A percentile compares a stretch with the other conserved stretches of the same genome.
phyloP scores from a whole-genome alignment of 2,888 invertebrate species.

The Tromatobia lineatoria region DNA sequence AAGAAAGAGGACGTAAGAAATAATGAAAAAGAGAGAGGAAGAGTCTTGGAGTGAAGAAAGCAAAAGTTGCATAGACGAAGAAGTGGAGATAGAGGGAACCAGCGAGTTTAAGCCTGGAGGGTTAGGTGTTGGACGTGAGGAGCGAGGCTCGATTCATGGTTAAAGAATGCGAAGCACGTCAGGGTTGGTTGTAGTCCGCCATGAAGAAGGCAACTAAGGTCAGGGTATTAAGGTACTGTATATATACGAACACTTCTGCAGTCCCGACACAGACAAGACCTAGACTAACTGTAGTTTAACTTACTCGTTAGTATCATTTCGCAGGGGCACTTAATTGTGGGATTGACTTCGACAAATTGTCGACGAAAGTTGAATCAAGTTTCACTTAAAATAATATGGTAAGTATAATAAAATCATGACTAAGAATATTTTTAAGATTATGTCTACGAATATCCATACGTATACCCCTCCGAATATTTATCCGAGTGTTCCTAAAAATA shows the following conservation, averaged over 20 bases:
- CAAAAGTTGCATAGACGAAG: slow-evolving; percentile 24
- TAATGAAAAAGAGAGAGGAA: slow-evolving; percentile 8
- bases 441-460: too few species aligned
- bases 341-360: too few species aligned
- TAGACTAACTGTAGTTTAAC: not conserved
- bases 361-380: too few species aligned
- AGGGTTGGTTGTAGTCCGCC: slow-evolving; percentile 47
- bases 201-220: slow-evolving; percentile 46
- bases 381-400: too few species aligned
- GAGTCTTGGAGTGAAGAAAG: slow-evolving; percentile 26
- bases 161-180: slow-evolving; percentile 55
- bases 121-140: slow-evolving; percentile 22
- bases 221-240: slow-evolving; percentile 14
- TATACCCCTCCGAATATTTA: too few species aligned
- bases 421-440: too few species aligned
- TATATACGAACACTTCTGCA: not conserved
- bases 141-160: slow-evolving; percentile 51
- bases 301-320: slow-evolving; percentile 9
- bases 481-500: too few species aligned
- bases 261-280: not conserved
- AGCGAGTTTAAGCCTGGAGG: slow-evolving; percentile 34
- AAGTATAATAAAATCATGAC: too few species aligned
- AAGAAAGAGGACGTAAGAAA: not conserved
- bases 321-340: not conserved
- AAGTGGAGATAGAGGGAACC: slow-evolving; percentile 1